Evolutionary conservation across 2,113 vertebrate genomes (phyloP), one percentile per base, ranked within the genome.

Genomic region (Apteryx owenii): DNA sequence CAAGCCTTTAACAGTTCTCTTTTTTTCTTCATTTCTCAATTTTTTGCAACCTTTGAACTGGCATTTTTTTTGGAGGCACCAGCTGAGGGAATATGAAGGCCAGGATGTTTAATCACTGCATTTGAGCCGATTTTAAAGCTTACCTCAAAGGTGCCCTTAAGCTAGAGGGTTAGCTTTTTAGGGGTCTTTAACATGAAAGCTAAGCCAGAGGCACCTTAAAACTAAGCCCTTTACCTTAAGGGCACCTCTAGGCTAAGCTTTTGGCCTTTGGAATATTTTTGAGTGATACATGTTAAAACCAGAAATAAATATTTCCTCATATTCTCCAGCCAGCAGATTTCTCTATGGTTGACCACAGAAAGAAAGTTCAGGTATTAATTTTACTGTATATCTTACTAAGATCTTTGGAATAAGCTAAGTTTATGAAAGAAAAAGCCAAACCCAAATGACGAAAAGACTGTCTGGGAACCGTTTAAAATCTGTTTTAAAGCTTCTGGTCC

Each of bases 131-230:
- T 75, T 56, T 93, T 86, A 76, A 89, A 89, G 69, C 65, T 85
- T 61, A 77, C 44, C 68, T 88, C n/a, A 80, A 46, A 95, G n/a
- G 13, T 89, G 26, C 62, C 70, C 56, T 84, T 76, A 86, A 93
- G 68, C 44, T 61, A n/a, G 38, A 90, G 2, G 5, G 29, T 69
- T 51, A 48, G 56, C 7, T 81, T 94, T 94, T 79, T n/a, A 46
- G 61, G 56, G n/a, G n/a, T 50, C 44, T 83, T 90, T 36, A 84
- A 76, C 58, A 76, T 28, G 28, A 81, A 88, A 88, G 51, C 26
- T 81, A 13, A 90, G 76, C 46, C 85, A 77, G 85, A 88, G 58
- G 75, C 54, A 77, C 78, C 75, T 66, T 76, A 77, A 76, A 93
- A 76, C 11, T 7, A 64, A 89, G 25, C n/a, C 48, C 9, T 73